Evolutionary conservation across 2,888 invertebrate genomes (phyloP), one percentile per base, ranked within the genome.

Genomic region (Philhelius pedissequus): DNA sequence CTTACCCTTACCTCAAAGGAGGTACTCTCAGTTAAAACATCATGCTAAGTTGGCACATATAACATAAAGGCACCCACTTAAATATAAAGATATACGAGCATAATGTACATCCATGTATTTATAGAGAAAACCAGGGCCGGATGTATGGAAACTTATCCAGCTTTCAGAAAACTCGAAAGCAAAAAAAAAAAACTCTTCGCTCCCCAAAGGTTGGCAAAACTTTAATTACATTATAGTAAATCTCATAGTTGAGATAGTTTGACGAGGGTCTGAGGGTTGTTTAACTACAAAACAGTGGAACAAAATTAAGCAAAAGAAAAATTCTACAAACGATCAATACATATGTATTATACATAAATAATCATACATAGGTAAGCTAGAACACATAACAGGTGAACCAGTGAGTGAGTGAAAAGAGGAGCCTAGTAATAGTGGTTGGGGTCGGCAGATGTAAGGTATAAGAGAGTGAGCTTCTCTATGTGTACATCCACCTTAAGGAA

Each of bases 171-270:
- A n/a, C n/a, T n/a, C n/a, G 8, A 9, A 22, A 3, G 45, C 11
- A 38, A n/a, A 11, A 6, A 38, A 6, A 22, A 22, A 22, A 48
- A 22, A 25, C 9, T 18, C 25, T 48, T 8, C 1, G 7, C 4
- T 20, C 18, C n/a, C 22, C 48, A 13, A 13, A 25, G n/a, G 56
- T 48, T 64, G 32, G 52, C 40, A 35, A 54, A 83, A 83, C 73
- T 83, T 83, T 79, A 83, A 83, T 83, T 83, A 83, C 83, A 83
- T 83, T 83, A n/a, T n/a, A 83, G 83, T 75, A 79, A 79, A 83
- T 83, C 83, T 83, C 79, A 83, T 83, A 83, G 83, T 79, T 83
- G 74, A 75, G 83, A 78, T 83, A 83, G 83, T 79, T 83, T 79
- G 83, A 74, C 70, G 74, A 74, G 74, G 83, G 83, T 78, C 64